A percentile compares a stretch with the other conserved stretches of the same genome.
These are phyloP conservation scores for Propithecus deckenii DNA, from an alignment of 2,797 vertebrate genomes.

Conservation along the genomic window DNA sequence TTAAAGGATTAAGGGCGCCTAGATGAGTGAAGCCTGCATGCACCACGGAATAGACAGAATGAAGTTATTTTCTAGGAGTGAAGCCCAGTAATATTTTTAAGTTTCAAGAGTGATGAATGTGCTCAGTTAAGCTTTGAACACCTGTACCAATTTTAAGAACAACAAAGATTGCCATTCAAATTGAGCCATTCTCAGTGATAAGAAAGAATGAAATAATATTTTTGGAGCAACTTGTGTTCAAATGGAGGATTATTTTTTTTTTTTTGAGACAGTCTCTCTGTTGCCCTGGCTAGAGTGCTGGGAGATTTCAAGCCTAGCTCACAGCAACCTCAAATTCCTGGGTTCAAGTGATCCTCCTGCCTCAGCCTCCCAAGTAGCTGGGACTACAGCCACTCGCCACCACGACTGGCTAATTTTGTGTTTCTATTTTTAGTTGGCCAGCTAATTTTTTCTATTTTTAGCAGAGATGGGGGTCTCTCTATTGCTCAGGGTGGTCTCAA, in stretches of 20 bases:
- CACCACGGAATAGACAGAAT: not conserved
- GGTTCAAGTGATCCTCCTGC: no score
- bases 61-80: not conserved
- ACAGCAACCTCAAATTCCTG: no score
- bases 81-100: not conserved
- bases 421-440: no score
- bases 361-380: no score
- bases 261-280: no score
- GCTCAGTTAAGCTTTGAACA: not conserved
- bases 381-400: no score
- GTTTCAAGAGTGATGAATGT: not conserved
- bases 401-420: no score
- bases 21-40: not conserved
- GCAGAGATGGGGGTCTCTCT: no score
- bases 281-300: no score
- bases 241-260: not conserved
- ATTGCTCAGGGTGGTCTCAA: no score
- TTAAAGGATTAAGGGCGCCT: not conserved
- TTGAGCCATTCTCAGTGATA: not conserved
- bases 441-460: no score
- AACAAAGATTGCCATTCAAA: conserved; percentile 17
- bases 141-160: not conserved
- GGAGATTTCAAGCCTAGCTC: no score
- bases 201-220: not conserved
- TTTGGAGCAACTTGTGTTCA: not conserved